Conservation (phyloP, 2,888 invertebrate species). For the Pterostichus madidus region DNA sequence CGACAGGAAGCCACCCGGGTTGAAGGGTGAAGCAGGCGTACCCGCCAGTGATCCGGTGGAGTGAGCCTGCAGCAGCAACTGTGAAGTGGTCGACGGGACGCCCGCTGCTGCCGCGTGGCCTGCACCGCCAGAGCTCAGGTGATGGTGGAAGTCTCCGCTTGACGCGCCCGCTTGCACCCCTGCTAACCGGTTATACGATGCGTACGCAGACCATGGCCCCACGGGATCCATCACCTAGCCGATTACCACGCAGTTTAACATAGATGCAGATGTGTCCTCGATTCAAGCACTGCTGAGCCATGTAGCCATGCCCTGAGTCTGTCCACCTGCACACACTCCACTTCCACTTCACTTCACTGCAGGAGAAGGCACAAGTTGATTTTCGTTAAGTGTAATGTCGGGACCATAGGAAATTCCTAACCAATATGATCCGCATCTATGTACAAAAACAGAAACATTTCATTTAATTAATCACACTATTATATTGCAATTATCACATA, state of each 20-base stretch:
- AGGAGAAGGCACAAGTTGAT: constrained; percentile 17
- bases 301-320: constrained; percentile 74
- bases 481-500: neutral
- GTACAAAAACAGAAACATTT: constrained; percentile 47
- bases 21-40: constrained; percentile 75
- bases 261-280: constrained; percentile 44
- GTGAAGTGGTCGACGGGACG: constrained; percentile 83
- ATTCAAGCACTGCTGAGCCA: constrained; percentile 69
- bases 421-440: constrained; percentile 59
- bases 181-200: constrained; percentile 90
- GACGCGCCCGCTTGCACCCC: constrained; percentile 85
- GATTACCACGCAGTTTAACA: constrained; percentile 41
- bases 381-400: constrained; percentile 44
- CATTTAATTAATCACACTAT: neutral
- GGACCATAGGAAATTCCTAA: constrained; percentile 43
- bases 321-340: constrained; percentile 45
- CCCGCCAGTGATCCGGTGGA: constrained; percentile 81
- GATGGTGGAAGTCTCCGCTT: constrained; percentile 84
- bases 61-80: constrained; percentile 83
- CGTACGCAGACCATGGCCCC: constrained; percentile 92
- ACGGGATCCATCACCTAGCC: constrained; percentile 89
- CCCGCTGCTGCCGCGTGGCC: constrained; percentile 78
- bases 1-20: constrained; percentile 86
- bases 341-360: constrained; percentile 50
- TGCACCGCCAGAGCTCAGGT: constrained; percentile 82